Base-by-base conservation (phyloP, 2,797 vertebrate species). In the Capromys pilorides region DNA sequence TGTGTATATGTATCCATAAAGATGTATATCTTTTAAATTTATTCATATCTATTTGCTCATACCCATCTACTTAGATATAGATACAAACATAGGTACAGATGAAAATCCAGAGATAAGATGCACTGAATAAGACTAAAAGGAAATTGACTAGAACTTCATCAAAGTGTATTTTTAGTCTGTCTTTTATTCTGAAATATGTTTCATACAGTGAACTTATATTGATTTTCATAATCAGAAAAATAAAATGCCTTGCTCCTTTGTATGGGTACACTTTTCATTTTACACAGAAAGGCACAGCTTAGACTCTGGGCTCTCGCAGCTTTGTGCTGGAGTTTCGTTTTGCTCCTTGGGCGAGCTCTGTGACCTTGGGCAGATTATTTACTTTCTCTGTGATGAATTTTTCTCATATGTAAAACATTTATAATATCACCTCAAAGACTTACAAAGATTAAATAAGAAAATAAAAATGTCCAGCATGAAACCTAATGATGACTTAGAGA, bases 371-470 rank as follows among this genome's bases (percentile, higher is more conserved):
- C 24, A 92, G 14, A 86, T 89, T 89, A 87, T 41, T 94, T 91
- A 83, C 57, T 86, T 84, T 86, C 31, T 90, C 62, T 87, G 39
- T 94, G 73, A 88, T 21, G 31, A 92, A 96, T 90, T 96, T 94
- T 84, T 36, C 26, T 94, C 45, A 75, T 78, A 59, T 67, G 28
- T 91, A 90, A 92, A 95, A 91, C 4, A 41, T n/a, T 82, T 6
- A 62, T 73, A 93, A 61, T 51, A 93, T 73, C 67, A 64, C 19
- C 61, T 91, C 51, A 83, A 92, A 87, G 33, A 22, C 5, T 86
- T 78, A 13, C 89, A 14, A 75, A 91, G 33, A 89, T 88, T 86
- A 90, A 78, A 81, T 84, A 86, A 90, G 24, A 90, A 95, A 62
- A 90, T 33, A 36, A 92, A 92, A 86, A 88, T 10, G 90, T 24